phyloP scores from a whole-genome alignment of 53 echinoderm and acorn worm genomes.

The Hippasteria phrygiana region DNA sequence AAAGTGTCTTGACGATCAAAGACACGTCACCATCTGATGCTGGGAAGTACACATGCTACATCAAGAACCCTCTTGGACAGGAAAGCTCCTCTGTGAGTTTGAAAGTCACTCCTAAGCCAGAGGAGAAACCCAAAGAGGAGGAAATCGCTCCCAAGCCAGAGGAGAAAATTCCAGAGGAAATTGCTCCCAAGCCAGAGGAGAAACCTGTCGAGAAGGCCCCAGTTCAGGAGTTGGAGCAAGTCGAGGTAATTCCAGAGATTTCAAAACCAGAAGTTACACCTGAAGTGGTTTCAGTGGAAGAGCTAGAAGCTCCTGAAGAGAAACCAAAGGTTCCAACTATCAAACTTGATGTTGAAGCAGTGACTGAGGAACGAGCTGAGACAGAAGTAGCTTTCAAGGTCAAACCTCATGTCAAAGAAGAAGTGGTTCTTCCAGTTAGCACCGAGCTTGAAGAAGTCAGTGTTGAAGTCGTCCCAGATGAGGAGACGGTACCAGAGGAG shows the following conservation, averaged over 20 bases:
- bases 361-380: slow-evolving; percentile 7
- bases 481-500: slow-evolving; percentile 24
- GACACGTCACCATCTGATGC: slow-evolving; percentile 81
- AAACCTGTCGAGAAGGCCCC: slow-evolving; percentile 25
- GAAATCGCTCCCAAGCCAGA: not conserved
- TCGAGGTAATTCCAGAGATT: slow-evolving; percentile 6
- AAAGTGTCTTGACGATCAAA: slow-evolving; percentile 81
- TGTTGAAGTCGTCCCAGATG: slow-evolving; percentile 7
- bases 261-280: slow-evolving; percentile 15
- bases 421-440: slow-evolving; percentile 10
- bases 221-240: slow-evolving; percentile 40
- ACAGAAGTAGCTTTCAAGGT: slow-evolving; percentile 5
- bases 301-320: slow-evolving; percentile 33
- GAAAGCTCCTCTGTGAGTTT: slow-evolving; percentile 75
- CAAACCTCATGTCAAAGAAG: slow-evolving; percentile 6
- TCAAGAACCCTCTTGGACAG: slow-evolving; percentile 84
- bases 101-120: slow-evolving; percentile 77
- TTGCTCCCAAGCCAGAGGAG: not conserved
- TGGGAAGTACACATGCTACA: slow-evolving; percentile 90
- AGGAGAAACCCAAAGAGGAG: slow-evolving; percentile 19
- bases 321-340: not conserved
- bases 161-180: not conserved
- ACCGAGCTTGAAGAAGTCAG: slow-evolving; percentile 5
- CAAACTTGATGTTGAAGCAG: not conserved
- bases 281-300: slow-evolving; percentile 33